These are phyloP conservation scores for Camptogramma bilineatum DNA, from an alignment of 2,888 invertebrate species.

Conservation along the genomic window DNA sequence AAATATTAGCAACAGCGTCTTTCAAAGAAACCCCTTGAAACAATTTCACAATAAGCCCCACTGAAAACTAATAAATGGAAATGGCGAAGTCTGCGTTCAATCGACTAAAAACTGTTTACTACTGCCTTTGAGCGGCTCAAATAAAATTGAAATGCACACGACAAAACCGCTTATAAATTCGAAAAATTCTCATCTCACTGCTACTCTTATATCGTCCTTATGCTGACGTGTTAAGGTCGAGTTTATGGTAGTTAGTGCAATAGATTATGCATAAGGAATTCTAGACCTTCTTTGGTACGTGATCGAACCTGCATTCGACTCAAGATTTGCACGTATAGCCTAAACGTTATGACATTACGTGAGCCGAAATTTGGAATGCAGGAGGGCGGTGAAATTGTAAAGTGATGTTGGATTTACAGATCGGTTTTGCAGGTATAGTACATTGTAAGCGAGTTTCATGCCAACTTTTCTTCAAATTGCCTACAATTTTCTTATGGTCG, in stretches of 20 bases:
- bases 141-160: slow-evolving; percentile 59
- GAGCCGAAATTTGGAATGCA: slow-evolving; percentile 44
- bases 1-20: background rate
- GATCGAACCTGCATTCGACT: slow-evolving; percentile 54
- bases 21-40: background rate
- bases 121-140: slow-evolving; percentile 47
- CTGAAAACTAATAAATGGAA: slow-evolving; percentile 27
- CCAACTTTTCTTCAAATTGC: slow-evolving; percentile 18
- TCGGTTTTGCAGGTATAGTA: background rate
- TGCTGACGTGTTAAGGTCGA: slow-evolving; percentile 26
- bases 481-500: background rate
- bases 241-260: slow-evolving; percentile 40
- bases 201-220: slow-evolving; percentile 29
- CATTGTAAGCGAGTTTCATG: slow-evolving; percentile 17
- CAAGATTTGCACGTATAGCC: slow-evolving; percentile 48
- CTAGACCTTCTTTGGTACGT: slow-evolving; percentile 60
- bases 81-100: slow-evolving; percentile 32
- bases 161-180: slow-evolving; percentile 58
- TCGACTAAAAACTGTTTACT: slow-evolving; percentile 48
- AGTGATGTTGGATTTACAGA: slow-evolving; percentile 26
- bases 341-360: slow-evolving; percentile 56
- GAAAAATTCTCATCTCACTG: slow-evolving; percentile 52
- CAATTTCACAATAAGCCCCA: slow-evolving; percentile 10
- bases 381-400: slow-evolving; percentile 32
- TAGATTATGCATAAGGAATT: slow-evolving; percentile 65